Percentiles rank a stretch among this genome's conserved stretches.
Conservation (phyloP, 2,797 vertebrate genomes). For the Platalea minor region DNA sequence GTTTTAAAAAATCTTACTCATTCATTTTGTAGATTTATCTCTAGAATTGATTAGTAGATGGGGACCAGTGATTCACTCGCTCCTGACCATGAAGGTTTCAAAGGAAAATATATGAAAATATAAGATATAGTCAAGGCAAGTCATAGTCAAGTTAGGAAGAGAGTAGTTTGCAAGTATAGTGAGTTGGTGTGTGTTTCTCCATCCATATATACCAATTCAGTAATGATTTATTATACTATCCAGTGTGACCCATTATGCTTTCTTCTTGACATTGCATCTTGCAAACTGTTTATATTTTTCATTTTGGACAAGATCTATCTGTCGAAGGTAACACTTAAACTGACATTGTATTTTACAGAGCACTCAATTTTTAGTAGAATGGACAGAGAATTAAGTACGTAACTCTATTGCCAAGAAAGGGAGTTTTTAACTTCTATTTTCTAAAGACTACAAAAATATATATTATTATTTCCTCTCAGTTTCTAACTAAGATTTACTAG, state of each 20-base stretch:
- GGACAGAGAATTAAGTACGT: constrained; percentile 12
- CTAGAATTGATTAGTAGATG: not conserved
- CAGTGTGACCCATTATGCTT: not conserved
- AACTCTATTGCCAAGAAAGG: constrained; percentile 27
- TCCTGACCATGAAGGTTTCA: not conserved
- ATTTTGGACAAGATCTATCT: not conserved
- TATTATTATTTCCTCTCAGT: not conserved
- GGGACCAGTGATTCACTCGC: not conserved
- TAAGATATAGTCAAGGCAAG: not conserved
- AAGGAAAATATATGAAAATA: not conserved
- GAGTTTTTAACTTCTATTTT: not conserved
- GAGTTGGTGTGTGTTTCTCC: not conserved
- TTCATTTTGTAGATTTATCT: not conserved
- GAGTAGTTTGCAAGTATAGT: not conserved
- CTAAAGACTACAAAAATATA: constrained; percentile 18
- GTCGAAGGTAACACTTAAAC: constrained; percentile 37
- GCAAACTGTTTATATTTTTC: not conserved
- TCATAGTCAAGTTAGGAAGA: not conserved
- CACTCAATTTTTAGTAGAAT: constrained; percentile 33
- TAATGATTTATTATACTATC: not conserved
- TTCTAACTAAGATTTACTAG: constrained; percentile 15
- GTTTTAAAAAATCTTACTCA: not conserved
- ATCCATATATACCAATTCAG: not conserved
- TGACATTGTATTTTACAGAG: constrained; percentile 25
- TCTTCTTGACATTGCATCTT: not conserved